Base-by-base conservation (phyloP, 2,797 vertebrate genomes). In the Pipistrellus kuhlii region DNA sequence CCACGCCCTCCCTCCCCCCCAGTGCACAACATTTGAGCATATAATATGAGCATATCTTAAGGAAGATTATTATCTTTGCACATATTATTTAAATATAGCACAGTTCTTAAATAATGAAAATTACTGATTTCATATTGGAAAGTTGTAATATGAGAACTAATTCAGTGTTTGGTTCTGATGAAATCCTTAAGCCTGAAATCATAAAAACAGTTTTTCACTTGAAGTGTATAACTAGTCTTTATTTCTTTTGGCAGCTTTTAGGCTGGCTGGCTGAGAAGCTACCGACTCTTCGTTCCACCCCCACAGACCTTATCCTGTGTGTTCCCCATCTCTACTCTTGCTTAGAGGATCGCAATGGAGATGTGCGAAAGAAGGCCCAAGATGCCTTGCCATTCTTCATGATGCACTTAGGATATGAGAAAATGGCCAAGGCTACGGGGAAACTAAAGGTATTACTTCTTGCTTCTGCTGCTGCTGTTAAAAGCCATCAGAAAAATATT, bases 321-420 rank as follows among this genome's bases (percentile, higher is more conserved):
- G 93, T 99, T 92, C 99, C 99, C 91, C 98, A 99, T 25, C 98
- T 99, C 27, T 99, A 99, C 81, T 97, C 98, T 96, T 99, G 99
- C 96, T 98, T 99, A 66, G 99, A 99, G 97, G 99, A 99, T 98
- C 97, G 99, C 35, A 99, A 99, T 18, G 99, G 99, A 27, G 99
- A 99, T 0, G 99, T 99, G 84, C 98, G 99, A 73, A 99, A 99
- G 97, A 99, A 99, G 93, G 99, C 99, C 0, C 99, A 99, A 97
- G 99, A 99, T 59, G 99, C 99, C 9, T 97, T 99, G 81, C 99
- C 99, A 0, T 98, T 98, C 95, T 99, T 99, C 94, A 99, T 99
- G 99, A 99, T 99, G 99, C 99, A 99, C 94, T 98, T 99, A 94
- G 98, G 99, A 75, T 99, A 98, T 87, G 99, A 99, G 92, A 99